Evolutionary conservation across 2,113 vertebrate species (phyloP).

Genomic region (Gallinago undulata): DNA sequence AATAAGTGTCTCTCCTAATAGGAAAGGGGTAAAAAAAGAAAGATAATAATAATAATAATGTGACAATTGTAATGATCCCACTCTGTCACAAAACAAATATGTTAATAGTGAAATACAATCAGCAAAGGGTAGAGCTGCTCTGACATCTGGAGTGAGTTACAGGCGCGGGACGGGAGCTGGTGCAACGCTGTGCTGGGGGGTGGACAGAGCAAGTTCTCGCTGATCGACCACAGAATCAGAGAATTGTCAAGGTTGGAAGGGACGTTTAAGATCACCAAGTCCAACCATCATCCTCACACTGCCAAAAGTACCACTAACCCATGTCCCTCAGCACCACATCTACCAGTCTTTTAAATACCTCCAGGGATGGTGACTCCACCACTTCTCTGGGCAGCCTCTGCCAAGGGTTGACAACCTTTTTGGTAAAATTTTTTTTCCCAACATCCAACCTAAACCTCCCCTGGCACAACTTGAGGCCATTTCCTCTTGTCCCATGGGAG

Average conservation of each 20-base stretch:
- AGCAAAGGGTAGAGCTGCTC: neutral
- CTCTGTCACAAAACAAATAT: neutral
- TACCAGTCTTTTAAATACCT: neutral
- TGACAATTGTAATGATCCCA: neutral
- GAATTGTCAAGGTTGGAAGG: neutral
- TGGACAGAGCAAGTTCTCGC: fast-evolving
- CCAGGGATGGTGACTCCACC: neutral
- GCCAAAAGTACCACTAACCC: neutral
- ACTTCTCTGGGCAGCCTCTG: neutral
- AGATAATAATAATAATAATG: neutral
- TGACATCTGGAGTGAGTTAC: neutral
- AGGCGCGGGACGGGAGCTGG: neutral
- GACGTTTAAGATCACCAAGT: neutral
- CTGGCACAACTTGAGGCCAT: neutral
- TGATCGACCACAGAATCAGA: neutral
- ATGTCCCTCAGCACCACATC: neutral
- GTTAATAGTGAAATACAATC: neutral
- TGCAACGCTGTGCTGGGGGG: neutral
- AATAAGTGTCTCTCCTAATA: neutral
- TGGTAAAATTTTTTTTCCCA: no score
- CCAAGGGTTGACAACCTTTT: neutral
- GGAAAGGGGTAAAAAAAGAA: neutral
- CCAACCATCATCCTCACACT: neutral
- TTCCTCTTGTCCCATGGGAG: neutral
- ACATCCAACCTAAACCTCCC: neutral